These are phyloP conservation scores for Flexamia atlantica DNA, from an alignment of 2,888 invertebrate species.

Conservation along the genomic window DNA sequence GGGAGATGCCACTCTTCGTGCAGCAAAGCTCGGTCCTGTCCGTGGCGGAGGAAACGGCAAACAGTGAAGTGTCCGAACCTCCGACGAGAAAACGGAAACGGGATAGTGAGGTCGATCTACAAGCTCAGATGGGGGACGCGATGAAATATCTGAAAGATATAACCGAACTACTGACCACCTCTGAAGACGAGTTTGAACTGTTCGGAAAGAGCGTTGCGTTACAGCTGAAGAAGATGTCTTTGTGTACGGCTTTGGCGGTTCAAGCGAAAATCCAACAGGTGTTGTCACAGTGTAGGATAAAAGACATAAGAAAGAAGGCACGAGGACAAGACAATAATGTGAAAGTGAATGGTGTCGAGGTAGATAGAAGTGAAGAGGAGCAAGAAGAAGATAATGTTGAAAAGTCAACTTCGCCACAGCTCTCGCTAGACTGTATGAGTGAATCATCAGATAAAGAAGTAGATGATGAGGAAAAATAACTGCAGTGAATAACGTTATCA, in stretches of 20 bases:
- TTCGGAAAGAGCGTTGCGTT: conserved; percentile 54
- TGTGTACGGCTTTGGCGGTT: conserved; percentile 45
- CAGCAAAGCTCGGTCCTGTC: conserved; percentile 38
- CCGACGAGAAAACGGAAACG: conserved; percentile 18
- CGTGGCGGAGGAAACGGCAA: conserved; percentile 23
- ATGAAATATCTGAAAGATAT: conserved; percentile 52
- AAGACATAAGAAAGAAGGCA: conserved; percentile 33
- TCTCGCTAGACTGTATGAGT: conserved; percentile 10
- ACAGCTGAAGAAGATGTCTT: conserved; percentile 57
- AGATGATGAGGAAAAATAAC: neutral
- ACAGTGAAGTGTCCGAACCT: conserved; percentile 32
- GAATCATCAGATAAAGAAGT: conserved; percentile 31
- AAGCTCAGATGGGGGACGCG: conserved; percentile 42
- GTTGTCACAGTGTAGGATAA: conserved; percentile 46
- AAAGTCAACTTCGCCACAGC: conserved; percentile 12
- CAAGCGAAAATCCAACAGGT: conserved; percentile 56
- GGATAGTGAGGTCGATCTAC: conserved; percentile 37
- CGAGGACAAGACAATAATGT: neutral
- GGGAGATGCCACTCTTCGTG: conserved; percentile 37
- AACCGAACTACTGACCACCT: conserved; percentile 2
- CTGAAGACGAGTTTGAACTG: conserved; percentile 59
- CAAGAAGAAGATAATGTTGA: neutral
- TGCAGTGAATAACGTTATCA: neutral
- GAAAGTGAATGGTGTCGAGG: neutral
- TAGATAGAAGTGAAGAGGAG: neutral